Evolutionary conservation across 1,140 invertebrate species (phyloP).

Genomic region (Atta texana): DNA sequence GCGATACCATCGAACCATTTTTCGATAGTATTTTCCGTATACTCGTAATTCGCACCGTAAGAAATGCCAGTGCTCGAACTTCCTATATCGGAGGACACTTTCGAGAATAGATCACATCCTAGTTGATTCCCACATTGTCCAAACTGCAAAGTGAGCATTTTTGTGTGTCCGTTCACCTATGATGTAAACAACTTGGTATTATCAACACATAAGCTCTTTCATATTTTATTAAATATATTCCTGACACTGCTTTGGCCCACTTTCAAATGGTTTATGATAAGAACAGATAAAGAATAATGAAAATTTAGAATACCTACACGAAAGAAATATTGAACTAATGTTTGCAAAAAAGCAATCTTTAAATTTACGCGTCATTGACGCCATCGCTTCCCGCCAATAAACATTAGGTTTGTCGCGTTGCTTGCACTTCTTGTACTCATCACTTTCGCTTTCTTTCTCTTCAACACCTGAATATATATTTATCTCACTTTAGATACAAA

Average conservation of each 20-base stretch:
- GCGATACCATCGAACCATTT: slow-evolving; percentile 85
- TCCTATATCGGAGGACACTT: slow-evolving; percentile 84
- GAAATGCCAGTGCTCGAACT: slow-evolving; percentile 71
- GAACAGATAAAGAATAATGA: background rate
- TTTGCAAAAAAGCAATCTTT: background rate
- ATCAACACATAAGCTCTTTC: background rate
- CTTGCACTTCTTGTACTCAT: no score
- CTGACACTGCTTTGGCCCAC: background rate
- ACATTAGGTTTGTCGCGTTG: no score
- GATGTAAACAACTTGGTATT: background rate
- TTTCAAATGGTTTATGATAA: background rate
- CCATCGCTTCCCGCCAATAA: background rate
- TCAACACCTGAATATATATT: no score
- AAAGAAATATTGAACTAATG: background rate
- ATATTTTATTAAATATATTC: background rate
- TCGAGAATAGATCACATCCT: slow-evolving; percentile 84
- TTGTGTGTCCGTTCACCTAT: background rate
- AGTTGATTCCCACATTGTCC: slow-evolving; percentile 89
- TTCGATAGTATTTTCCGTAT: slow-evolving; percentile 79
- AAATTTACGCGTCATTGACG: background rate
- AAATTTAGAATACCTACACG: background rate
- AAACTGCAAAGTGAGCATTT: slow-evolving; percentile 86
- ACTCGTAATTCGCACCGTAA: slow-evolving; percentile 74
- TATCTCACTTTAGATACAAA: no score
- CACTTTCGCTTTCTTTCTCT: no score